Base-by-base conservation (phyloP, 2,113 vertebrate species). In the Fukomys damarensis region DNA sequence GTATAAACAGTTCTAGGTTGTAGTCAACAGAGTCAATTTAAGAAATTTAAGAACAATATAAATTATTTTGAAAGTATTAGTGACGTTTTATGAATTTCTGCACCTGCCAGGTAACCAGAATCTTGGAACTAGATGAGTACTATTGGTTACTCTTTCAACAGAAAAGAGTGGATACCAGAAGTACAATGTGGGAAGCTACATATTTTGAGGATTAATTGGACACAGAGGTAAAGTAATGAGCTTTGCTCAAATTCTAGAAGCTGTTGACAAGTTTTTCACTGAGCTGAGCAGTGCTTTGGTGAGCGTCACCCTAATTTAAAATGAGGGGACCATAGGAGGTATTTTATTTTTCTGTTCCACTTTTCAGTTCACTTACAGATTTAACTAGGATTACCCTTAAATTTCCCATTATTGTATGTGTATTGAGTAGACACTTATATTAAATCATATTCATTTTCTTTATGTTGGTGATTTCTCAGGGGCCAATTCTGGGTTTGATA, bases 181-280 rank as follows among this genome's bases (percentile, higher is more conserved):
- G 14, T 0, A 79, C 46, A 52, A 43, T 5, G 17, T 8, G 61
- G 68, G 16, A 80, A 91, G 19, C 56, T 43, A 22, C 5, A 61
- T 86, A 30, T 41, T 91, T 82, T 89, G 38, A 96, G 59, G 85
- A 56, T 16, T 85, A 91, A 76, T 66, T 81, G 70, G 84, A 86
- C 35, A 83, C 14, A 56, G 49, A 35, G 77, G 35, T 92, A 76
- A 92, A 58, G 63, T 76, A 54, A 66, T 14, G 70, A n/a, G 43
- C 80, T 74, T 84, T 80, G 66, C n/a, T 90, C 91, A 93, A 63
- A 96, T 92, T 83, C 91, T 92, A 56, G 61, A 96, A 65, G 20
- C 35, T 10, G 61, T 28, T 93, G 11, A 19, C n/a, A 46, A n/a
- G 28, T 94, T 91, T 61, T 70, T 79, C 17, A 86, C 54, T 88